These are phyloP conservation scores for Micromys minutus DNA, from an alignment of 2,113 vertebrate genomes.

Conservation along the genomic window DNA sequence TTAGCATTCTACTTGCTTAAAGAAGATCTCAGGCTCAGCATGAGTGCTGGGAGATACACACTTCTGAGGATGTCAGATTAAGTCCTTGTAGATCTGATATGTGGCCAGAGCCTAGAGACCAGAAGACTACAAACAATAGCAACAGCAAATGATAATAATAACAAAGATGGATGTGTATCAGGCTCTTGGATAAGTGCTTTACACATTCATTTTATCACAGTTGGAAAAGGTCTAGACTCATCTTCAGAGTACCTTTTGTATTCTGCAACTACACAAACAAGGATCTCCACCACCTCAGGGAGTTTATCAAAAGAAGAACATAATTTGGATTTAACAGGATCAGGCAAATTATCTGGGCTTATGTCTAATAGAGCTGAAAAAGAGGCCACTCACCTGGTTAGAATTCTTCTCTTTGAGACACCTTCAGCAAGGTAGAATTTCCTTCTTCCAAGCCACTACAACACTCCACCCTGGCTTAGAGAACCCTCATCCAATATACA, in stretches of 20 bases:
- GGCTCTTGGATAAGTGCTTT: background rate
- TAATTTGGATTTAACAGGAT: background rate
- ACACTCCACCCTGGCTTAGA: background rate
- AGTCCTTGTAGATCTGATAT: too few relatives aligned
- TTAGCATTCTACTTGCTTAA: background rate
- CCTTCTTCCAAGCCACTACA: fast-evolving
- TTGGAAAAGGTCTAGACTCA: background rate
- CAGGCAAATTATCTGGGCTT: background rate
- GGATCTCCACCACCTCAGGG: background rate
- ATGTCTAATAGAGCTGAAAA: background rate
- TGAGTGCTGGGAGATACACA: background rate
- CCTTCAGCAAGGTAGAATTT: background rate
- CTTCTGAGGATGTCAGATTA: background rate
- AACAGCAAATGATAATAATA: background rate
- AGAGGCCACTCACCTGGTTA: background rate
- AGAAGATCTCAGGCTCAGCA: background rate
- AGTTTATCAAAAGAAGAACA: background rate
- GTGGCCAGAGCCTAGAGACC: background rate
- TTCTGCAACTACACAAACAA: background rate
- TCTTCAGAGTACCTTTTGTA: background rate
- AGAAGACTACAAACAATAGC: background rate
- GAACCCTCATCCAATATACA: background rate
- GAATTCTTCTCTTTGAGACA: background rate
- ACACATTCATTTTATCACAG: background rate
- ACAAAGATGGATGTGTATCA: background rate